phyloP scores from a whole-genome alignment of 2,888 invertebrate genomes.

The Thecophora atra region DNA sequence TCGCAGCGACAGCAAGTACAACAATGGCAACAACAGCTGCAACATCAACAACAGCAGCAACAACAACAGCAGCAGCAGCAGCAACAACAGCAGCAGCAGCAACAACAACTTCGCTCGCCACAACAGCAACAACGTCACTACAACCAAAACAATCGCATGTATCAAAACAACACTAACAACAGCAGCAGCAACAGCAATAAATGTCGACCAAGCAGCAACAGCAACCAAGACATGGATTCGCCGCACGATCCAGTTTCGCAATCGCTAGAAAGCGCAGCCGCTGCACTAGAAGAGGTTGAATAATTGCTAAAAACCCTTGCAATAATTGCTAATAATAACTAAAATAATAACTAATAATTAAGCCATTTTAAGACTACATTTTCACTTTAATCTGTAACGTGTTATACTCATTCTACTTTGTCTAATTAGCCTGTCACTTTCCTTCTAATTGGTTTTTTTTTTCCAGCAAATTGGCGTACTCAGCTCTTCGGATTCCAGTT shows the following conservation, averaged over 20 bases:
- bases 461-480: slow-evolving; percentile 62
- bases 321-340: no score
- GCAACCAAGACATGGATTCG: slow-evolving; percentile 49
- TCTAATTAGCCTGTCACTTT: not conserved
- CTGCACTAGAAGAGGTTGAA: slow-evolving; percentile 60
- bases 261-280: slow-evolving; percentile 59
- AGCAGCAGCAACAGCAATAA: slow-evolving; percentile 46
- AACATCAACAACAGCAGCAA: no score
- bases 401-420: no score
- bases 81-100: slow-evolving; percentile 45
- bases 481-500: slow-evolving; percentile 64
- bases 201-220: slow-evolving; percentile 26
- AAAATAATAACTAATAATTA: no score
- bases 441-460: not conserved
- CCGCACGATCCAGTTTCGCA: slow-evolving; percentile 53
- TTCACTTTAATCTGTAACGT: no score
- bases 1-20: slow-evolving; percentile 46
- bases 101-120: slow-evolving; percentile 40
- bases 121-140: slow-evolving; percentile 37
- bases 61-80: slow-evolving; percentile 44
- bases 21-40: slow-evolving; percentile 45
- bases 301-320: not conserved
- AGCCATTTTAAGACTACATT: no score
- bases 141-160: slow-evolving; percentile 33
- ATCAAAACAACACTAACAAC: slow-evolving; percentile 41